These are phyloP conservation scores for Hyppa rectilinea DNA, from an alignment of 2,888 invertebrate genomes.

Conservation along the genomic window DNA sequence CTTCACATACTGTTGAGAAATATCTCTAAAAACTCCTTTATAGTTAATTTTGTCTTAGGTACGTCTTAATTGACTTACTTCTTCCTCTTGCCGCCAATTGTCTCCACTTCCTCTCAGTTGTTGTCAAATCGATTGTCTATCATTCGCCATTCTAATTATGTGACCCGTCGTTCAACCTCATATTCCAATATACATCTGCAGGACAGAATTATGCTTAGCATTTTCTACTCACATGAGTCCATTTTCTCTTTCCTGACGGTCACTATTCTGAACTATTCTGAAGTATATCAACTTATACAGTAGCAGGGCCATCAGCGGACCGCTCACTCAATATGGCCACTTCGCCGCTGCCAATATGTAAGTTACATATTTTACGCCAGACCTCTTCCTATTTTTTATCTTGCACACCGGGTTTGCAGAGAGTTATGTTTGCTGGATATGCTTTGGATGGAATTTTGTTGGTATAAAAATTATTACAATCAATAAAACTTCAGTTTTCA, in stretches of 20 bases:
- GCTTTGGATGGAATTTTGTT: slow-evolving; percentile 8
- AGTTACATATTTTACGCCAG: slow-evolving; percentile 87
- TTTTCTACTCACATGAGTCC: not conserved
- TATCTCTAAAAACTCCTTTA: too few species aligned
- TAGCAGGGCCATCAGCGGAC: slow-evolving; percentile 60
- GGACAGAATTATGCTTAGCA: not conserved
- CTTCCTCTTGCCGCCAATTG: not conserved
- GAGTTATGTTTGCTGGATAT: slow-evolving; percentile 61
- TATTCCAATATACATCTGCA: not conserved
- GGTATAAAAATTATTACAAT: too few species aligned
- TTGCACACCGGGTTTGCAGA: slow-evolving; percentile 68
- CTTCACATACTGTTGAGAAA: too few species aligned
- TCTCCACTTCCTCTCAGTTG: not conserved
- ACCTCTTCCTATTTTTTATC: slow-evolving; percentile 83
- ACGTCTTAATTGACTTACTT: not conserved
- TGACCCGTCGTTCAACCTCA: not conserved
- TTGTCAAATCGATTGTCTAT: not conserved
- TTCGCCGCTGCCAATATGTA: slow-evolving; percentile 85
- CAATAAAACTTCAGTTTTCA: too few species aligned
- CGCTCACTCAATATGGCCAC: slow-evolving; percentile 83
- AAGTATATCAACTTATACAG: slow-evolving; percentile 43
- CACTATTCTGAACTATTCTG: slow-evolving; percentile 16
- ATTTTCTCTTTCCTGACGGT: slow-evolving; percentile 1
- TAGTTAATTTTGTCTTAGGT: too few species aligned
- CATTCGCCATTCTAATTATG: not conserved